Base-by-base conservation (phyloP, 2,888 invertebrate species). In the Eristalinus sepulchralis region DNA sequence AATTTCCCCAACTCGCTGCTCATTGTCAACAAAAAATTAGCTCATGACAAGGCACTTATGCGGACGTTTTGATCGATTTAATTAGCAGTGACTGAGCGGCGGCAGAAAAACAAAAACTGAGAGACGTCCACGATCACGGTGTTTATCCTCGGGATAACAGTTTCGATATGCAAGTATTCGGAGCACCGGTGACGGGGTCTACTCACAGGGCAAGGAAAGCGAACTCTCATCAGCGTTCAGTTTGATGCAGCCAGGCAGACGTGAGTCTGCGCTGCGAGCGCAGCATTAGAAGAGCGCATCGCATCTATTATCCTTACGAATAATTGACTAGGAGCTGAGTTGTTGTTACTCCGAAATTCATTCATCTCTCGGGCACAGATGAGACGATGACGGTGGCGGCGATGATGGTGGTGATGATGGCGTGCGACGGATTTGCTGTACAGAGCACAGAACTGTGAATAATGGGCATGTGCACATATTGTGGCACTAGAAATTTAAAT, bases 261-360 rank as follows among this genome's bases (percentile, higher is more conserved):
- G 55, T 53, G 86, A 86, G 83, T 83, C 83, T 86, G 86, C 86
- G 86, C 86, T 67, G 11, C 78, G 47, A 67, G 55, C 71, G 80
- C 68, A 82, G 27, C 73, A 68, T 68, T 81, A 59, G 33, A 68
- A 76, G 81, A 81, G 84, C 81, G 71, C 70, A 62, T 78, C 77
- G 71, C 70, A 62, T 78, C 77, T 71, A 83, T 83, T 70, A 83
- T 86, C 83, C 83, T 83, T 86, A 77, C 55, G 55, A 68, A 67
- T 76, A 47, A 82, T 86, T 75, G 78, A 66, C 82, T 67, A 79
- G 73, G 83, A 83, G 64, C 70, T 85, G 73, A 66, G 81, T 80
- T 72, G 68, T 67, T 77, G 77, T 70, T 70, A 83, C 83, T 86
- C 86, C 78, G 83, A 86, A 86, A 86, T 86, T 86, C 86, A 86